These are phyloP conservation scores for Papilio dardanus DNA, from an alignment of 1,140 invertebrate genomes.

Conservation along the genomic window DNA sequence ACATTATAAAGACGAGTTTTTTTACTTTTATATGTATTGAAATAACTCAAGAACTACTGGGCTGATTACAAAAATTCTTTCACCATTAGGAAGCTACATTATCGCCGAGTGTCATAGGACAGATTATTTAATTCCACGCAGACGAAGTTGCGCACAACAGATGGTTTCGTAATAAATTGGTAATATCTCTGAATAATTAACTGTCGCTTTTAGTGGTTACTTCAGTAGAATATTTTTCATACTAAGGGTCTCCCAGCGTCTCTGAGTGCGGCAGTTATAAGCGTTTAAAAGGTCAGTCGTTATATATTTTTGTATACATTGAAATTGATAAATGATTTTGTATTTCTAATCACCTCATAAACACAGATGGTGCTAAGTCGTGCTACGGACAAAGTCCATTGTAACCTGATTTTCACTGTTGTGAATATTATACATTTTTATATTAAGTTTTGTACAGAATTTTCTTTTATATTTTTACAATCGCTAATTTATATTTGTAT, in stretches of 20 bases:
- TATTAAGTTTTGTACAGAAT: conserved; percentile 74
- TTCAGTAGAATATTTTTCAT: not conserved
- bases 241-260: not conserved
- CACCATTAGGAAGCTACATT: too few species aligned
- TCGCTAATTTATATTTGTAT: conserved; percentile 44
- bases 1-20: too few species aligned
- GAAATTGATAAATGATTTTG: conserved; percentile 38
- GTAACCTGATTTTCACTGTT: conserved; percentile 67
- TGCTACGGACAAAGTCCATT: conserved; percentile 71
- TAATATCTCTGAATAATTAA: not conserved
- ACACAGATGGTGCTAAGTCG: conserved; percentile 74
- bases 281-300: conserved; percentile 29
- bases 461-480: conserved; percentile 47
- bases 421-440: conserved; percentile 67
- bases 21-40: too few species aligned
- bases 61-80: too few species aligned
- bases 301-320: not conserved
- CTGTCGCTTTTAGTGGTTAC: not conserved
- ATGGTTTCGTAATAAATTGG: not conserved
- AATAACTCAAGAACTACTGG: too few species aligned
- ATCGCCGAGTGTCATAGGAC: too few species aligned
- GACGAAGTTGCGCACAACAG: too few species aligned
- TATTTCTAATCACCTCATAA: conserved; percentile 55
- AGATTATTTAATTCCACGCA: too few species aligned
- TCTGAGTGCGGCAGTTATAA: not conserved